phyloP scores from a whole-genome alignment of 2,113 vertebrate species.

The Cephalopholis sonnerati region DNA sequence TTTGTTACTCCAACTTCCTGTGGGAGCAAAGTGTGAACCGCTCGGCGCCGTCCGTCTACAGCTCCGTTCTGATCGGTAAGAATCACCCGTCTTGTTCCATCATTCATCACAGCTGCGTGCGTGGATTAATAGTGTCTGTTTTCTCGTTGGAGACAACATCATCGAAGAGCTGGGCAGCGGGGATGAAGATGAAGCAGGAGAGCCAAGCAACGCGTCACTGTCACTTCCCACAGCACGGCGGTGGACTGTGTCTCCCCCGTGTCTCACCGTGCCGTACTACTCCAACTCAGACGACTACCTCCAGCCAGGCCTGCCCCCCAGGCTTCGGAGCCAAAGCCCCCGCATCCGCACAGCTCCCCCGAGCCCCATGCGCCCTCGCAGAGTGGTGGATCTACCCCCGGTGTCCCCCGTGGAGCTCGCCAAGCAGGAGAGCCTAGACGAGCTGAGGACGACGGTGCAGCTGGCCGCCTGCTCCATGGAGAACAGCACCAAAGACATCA shows the following conservation, averaged over 20 bases:
- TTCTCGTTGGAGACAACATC: conserved; percentile 69
- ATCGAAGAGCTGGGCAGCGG: conserved; percentile 52
- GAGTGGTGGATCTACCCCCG: background rate
- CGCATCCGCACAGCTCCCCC: conserved; percentile 73
- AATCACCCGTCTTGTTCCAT: conserved; percentile 13
- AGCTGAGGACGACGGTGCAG: conserved; percentile 70
- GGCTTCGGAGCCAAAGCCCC: conserved; percentile 26
- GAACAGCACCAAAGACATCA: conserved; percentile 77
- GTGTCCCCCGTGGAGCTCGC: conserved; percentile 50
- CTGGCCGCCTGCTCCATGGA: conserved; percentile 77
- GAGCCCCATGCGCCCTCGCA: conserved; percentile 67
- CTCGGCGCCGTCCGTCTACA: conserved; percentile 67
- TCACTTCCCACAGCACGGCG: background rate
- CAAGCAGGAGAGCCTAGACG: conserved; percentile 78
- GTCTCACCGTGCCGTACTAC: conserved; percentile 44
- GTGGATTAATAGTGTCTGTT: conserved; percentile 51
- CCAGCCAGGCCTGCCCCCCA: conserved; percentile 10
- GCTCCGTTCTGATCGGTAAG: conserved; percentile 80
- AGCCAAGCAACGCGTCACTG: background rate
- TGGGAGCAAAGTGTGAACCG: conserved; percentile 66
- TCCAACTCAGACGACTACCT: conserved; percentile 20
- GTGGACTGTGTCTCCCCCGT: conserved; percentile 48
- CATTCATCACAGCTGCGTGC: conserved; percentile 18
- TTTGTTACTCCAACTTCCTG: conserved; percentile 57
- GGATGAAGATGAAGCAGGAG: conserved; percentile 15